These are phyloP conservation scores for Cettia cetti DNA, from an alignment of 2,113 vertebrate genomes.

Conservation along the genomic window DNA sequence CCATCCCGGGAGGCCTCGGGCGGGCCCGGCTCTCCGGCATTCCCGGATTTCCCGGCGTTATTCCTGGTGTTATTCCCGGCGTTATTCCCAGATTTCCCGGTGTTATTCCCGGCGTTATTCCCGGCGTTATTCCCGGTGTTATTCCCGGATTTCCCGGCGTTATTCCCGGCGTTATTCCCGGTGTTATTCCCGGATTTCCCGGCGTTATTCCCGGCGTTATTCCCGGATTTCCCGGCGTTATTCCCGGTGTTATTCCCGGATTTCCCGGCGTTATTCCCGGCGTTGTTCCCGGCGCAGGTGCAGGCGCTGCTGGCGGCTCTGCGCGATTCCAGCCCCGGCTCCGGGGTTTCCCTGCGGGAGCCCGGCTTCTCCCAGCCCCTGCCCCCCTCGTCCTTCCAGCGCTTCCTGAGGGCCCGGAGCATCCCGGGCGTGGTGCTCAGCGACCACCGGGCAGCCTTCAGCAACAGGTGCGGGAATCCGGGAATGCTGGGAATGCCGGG, in stretches of 20 bases:
- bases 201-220: too few relatives aligned
- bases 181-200: too few relatives aligned
- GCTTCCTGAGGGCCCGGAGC: constrained; percentile 80
- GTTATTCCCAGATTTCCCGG: too few relatives aligned
- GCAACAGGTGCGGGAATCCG: neutral
- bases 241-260: too few relatives aligned
- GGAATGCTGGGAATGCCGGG: neutral
- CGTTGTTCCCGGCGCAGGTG: constrained; percentile 66
- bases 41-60: neutral
- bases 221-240: too few relatives aligned
- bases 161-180: too few relatives aligned
- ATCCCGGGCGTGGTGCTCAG: constrained; percentile 86
- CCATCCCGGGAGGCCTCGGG: too few relatives aligned
- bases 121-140: too few relatives aligned
- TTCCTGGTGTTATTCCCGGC: too few relatives aligned
- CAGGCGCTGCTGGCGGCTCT: constrained; percentile 64
- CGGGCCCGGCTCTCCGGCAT: neutral
- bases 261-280: too few relatives aligned
- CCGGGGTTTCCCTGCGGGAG: constrained; percentile 61
- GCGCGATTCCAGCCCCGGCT: neutral
- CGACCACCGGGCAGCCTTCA: constrained; percentile 77
- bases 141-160: too few relatives aligned
- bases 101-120: too few relatives aligned
- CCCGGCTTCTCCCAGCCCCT: constrained; percentile 74
- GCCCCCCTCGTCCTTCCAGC: constrained; percentile 91